Base-by-base conservation (phyloP, 2,888 invertebrate species). In the Choristoneura rosaceana region DNA sequence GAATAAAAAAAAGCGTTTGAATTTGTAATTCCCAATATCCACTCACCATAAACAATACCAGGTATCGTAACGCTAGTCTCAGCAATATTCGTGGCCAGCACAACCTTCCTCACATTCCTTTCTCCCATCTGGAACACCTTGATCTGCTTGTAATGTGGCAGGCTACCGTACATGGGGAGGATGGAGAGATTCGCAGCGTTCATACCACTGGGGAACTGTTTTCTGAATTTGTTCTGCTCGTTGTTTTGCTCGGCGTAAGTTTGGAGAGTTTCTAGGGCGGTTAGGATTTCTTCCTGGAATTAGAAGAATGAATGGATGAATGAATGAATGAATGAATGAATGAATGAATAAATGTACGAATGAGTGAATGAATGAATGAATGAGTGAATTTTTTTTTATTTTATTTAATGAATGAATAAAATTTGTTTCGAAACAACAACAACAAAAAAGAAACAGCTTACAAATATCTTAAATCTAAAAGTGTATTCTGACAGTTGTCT, bases 51-150 rank as follows among this genome's bases (percentile, higher is more conserved):
- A 43, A 96, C 96, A 76, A 99, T 96, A 34, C 99, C 99, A 4
- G 97, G 96, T 82, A 99, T 98, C 0, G 99, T 99, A 17, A 99
- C 96, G 0, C 99, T 99, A 0, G 99, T 98, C 90, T 99, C 99
- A 0, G 99, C 99, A 68, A 99, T 97, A 85, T 99, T 99, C 0
- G 99, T 99, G 0, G 99, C 97, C 4, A 99, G 94, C 0, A 99
- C 96, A 33, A 99, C 96, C 91, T 99, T 99, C 41, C 99, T 94
- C 0, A 96, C 95, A 45, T 96, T 96, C 75, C 95, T 95, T 0
- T 96, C 96, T 0, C 96, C 95, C 10, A 93, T 92, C 80, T 96
- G 96, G 86, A 99, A 99, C 0, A 97, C 98, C 83, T 96, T 83
- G 0, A 91, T 76, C 68, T 93, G 93, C 17, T 74, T 80, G 50